These are phyloP conservation scores for Hypothenemus hampei DNA, from an alignment of 1,140 invertebrate genomes.

Conservation along the genomic window DNA sequence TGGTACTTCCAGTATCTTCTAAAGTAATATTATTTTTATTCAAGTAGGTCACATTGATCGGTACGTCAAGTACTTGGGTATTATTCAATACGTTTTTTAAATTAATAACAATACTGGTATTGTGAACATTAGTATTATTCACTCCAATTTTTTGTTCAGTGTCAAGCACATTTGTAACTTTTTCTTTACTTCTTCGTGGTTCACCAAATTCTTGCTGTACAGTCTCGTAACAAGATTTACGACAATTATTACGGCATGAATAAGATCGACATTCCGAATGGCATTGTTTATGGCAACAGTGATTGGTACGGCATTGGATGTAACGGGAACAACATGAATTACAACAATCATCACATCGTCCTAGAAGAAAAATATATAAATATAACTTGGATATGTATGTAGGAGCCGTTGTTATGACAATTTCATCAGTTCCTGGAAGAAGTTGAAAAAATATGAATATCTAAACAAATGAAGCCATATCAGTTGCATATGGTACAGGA, in stretches of 20 bases:
- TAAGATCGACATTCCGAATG: slow-evolving; percentile 31
- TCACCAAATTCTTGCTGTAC: not conserved
- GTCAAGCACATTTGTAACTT: not conserved
- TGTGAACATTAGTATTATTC: slow-evolving; percentile 29
- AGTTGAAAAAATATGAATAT: not conserved
- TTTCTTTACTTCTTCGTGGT: not conserved
- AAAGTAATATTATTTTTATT: slow-evolving; percentile 41
- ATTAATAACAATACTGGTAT: slow-evolving; percentile 42
- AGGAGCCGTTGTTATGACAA: too few relatives aligned
- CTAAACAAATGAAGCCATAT: not conserved
- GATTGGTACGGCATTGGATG: slow-evolving; percentile 30
- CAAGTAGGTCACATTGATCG: slow-evolving; percentile 38
- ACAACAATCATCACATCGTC: slow-evolving; percentile 29
- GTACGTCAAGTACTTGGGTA: slow-evolving; percentile 41
- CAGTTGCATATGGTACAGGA: not conserved
- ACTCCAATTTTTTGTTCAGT: not conserved
- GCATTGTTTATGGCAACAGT: slow-evolving; percentile 39
- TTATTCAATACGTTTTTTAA: slow-evolving; percentile 41
- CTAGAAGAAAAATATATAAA: slow-evolving; percentile 6
- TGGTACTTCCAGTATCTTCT: not conserved
- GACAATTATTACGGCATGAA: slow-evolving; percentile 31
- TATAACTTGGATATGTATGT: too few relatives aligned
- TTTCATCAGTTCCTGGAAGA: too few relatives aligned
- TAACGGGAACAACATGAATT: slow-evolving; percentile 31
- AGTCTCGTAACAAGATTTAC: slow-evolving; percentile 30